Base-by-base conservation (phyloP, 2,797 vertebrate genomes). In the Sebastes paucispinis region DNA sequence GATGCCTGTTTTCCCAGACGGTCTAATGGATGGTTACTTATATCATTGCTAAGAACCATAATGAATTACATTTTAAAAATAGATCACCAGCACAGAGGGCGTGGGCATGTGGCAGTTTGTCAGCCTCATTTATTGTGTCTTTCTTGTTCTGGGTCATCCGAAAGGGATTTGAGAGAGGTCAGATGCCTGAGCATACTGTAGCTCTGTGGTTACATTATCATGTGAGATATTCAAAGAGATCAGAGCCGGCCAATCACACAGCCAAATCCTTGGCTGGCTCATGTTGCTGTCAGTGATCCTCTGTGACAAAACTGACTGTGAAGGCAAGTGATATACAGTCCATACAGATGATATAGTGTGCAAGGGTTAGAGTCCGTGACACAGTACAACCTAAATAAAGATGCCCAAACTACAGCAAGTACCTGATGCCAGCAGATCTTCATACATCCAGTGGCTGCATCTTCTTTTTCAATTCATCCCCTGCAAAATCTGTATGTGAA, bases 1-100 rank as follows among this genome's bases (percentile, higher is more conserved):
- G 52, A 57, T 62, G 77, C 60, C 69, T 68, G 0, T 58, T 75
- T 75, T 25, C 55, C 66, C 58, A 76, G 64, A 80, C 22, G 63
- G 57, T 29, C 36, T 59, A 31, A 47, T 20, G 31, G 69, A 79
- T 69, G 60, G n/a, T 54, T 62, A 57, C 59, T 70, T 60, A 74
- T 60, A 66, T 79, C 66, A 55, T 60, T 63, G 77, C 72, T 75
- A 68, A 79, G 74, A 36, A 50, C 22, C 62, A 29, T 50, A 27
- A 81, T 71, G 54, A 70, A 87, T 87, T 66, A 14, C 4, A 22
- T 74, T 64, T 80, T 67, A 62, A 76, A 83, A 87, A 86, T 87
- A 88, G 75, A 84, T 0, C 39, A 43, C 0, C 24, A 63, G 59
- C 43, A 3, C 13, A 16, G 50, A 62, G 77, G 24, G 31, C 2